Base-by-base conservation (phyloP, 1,140 invertebrate genomes). In the Hyposmocoma kahamanoa region DNA sequence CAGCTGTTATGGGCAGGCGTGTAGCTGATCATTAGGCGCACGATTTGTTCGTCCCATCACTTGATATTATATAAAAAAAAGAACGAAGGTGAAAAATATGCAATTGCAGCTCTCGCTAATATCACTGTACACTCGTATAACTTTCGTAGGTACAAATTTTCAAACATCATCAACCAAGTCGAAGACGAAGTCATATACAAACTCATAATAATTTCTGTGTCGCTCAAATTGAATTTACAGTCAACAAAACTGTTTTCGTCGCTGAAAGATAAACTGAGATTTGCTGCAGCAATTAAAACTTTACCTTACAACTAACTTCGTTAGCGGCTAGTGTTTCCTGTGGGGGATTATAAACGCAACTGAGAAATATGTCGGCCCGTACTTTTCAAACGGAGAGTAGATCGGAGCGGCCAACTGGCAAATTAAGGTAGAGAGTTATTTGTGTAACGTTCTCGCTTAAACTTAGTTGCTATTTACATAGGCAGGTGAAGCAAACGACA, bases 211-310 rank as follows among this genome's bases (percentile, higher is more conserved):
- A 73, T 72, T 73, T 70, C 61, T 47, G 49, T 49, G 45, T 56
- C 54, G 49, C 55, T 71, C 59, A 69, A 82, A 82, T 76, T 82
- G 63, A 77, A 79, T 77, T 79, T 72, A 72, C 59, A 75, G 68
- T 75, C 67, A 75, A 77, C 75, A 75, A 64, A 75, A 64, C 69
- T 67, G 71, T 74, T 68, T 67, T 60, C 53, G 73, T 68, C 68
- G 60, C 67, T 61, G 77, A 80, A 82, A 82, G 77, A 81, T 77
- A 81, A 75, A 79, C 69, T 62, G 66, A 73, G 71, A 69, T 75
- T 70, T 77, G 70, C 72, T 58, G 60, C 63, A 70, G 73, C 78
- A 82, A 82, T 82, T 82, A 82, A 82, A 82, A 82, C 72, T 82
- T 82, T 79, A 77, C 69, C 73, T 81, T 72, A 64, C 54, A 73